Evolutionary conservation across 2,888 invertebrate species (phyloP).

Genomic region (Netelia virgata): DNA sequence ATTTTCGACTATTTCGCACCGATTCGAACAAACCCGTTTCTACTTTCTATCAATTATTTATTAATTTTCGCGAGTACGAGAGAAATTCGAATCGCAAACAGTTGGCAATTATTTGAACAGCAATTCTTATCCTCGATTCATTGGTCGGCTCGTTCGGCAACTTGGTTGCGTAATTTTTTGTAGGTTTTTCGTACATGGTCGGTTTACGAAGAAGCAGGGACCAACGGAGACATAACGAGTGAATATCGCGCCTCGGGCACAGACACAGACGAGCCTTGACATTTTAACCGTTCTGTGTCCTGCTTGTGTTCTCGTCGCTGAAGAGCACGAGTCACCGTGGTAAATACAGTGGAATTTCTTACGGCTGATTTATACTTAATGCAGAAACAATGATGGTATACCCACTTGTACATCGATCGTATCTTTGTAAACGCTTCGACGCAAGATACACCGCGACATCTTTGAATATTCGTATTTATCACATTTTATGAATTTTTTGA

Average conservation of each 20-base stretch:
- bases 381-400: background rate
- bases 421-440: too few relatives aligned
- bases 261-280: conserved; percentile 60
- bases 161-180: conserved; percentile 30
- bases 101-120: too few relatives aligned
- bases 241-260: conserved; percentile 56
- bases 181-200: conserved; percentile 34
- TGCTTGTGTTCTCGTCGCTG: conserved; percentile 33
- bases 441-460: too few relatives aligned
- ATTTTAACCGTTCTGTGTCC: conserved; percentile 51
- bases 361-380: background rate
- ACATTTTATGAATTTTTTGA: too few relatives aligned
- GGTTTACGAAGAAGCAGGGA: conserved; percentile 17
- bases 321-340: conserved; percentile 4
- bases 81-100: too few relatives aligned
- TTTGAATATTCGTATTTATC: too few relatives aligned
- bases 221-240: conserved; percentile 19
- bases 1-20: background rate
- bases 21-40: background rate
- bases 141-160: conserved; percentile 26
- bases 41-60: too few relatives aligned
- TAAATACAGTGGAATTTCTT: conserved; percentile 14
- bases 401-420: background rate
- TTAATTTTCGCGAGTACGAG: too few relatives aligned
- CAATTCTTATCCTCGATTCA: background rate